A percentile compares a stretch with the other conserved stretches of the same genome.
These are phyloP conservation scores for Todiramphus chloris DNA, from an alignment of 2,113 vertebrate species.

Conservation along the genomic window DNA sequence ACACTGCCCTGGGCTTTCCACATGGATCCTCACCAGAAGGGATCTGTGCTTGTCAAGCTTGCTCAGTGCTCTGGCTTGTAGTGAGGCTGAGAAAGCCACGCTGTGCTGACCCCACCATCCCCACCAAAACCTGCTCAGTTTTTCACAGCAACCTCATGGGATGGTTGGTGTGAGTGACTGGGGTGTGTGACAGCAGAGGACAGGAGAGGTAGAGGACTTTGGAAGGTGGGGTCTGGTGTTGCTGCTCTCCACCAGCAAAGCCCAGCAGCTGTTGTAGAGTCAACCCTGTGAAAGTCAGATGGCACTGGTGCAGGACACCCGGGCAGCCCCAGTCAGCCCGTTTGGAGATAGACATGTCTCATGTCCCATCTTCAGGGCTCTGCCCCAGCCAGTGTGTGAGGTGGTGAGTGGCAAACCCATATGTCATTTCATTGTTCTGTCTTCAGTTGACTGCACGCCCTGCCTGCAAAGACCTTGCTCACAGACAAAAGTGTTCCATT, in stretches of 20 bases:
- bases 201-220: background rate
- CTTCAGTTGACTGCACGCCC: background rate
- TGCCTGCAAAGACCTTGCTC: background rate
- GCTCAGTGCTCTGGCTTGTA: background rate
- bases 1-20: background rate
- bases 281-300: background rate
- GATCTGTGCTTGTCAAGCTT: background rate
- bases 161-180: background rate
- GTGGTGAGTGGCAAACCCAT: background rate
- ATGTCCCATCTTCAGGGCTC: background rate
- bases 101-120: background rate
- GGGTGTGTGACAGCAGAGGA: background rate
- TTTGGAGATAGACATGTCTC: background rate
- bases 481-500: background rate
- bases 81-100: background rate
- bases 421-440: background rate
- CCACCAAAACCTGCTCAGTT: background rate
- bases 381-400: background rate
- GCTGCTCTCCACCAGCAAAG: background rate
- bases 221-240: background rate
- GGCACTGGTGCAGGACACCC: background rate
- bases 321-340: fast-evolving
- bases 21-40: background rate
- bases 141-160: background rate
- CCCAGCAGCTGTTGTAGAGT: background rate